Base-by-base conservation (phyloP, 2,797 vertebrate genomes). In the Sarcoramphus papa region DNA sequence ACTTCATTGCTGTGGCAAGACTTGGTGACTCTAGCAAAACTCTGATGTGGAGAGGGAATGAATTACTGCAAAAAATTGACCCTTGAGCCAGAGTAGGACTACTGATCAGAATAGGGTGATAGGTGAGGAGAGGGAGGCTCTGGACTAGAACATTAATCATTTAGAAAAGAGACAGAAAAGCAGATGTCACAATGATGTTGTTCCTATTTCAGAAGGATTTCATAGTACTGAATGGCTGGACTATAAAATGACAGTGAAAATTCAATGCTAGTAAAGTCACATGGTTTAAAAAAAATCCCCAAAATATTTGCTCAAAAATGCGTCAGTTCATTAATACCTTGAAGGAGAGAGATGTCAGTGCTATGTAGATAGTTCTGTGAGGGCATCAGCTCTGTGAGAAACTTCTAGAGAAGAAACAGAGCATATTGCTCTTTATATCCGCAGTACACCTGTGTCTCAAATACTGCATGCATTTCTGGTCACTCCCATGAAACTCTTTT, bases 401-500 rank as follows among this genome's bases (percentile, higher is more conserved):
- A 11, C 41, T 43, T 48, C 11, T 75, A 62, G 63, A 40, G 37
- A 33, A 40, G 50, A 35, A 51, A 40, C 19, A 48, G n/a, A 47
- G 17, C 13, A 1, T 27, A 6, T 16, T 76, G 64, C 28, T 85
- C 41, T 43, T 43, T 18, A 15, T 18, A 31, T 21, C 57, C 27
- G 3, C 3, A 20, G 35, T 2, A 11, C 56, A 25, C 28, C 33
- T 10, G 22, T 15, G 25, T 60, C 76, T 64, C 20, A n/a, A 22
- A 18, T 8, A 33, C 56, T 14, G 13, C 5, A 2, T 7, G 13
- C 1, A 1, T 17, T 53, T 20, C 31, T 53, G 65, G 41, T 47
- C n/a, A 3, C 30, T 63, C 30, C 37, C 15, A 0, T 47, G 45
- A n/a, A 54, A 9, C 47, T 22, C 31, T 9, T 67, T 41, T 59